Base-by-base conservation (phyloP, 2,888 invertebrate genomes). In the Auanema sp. region DNA sequence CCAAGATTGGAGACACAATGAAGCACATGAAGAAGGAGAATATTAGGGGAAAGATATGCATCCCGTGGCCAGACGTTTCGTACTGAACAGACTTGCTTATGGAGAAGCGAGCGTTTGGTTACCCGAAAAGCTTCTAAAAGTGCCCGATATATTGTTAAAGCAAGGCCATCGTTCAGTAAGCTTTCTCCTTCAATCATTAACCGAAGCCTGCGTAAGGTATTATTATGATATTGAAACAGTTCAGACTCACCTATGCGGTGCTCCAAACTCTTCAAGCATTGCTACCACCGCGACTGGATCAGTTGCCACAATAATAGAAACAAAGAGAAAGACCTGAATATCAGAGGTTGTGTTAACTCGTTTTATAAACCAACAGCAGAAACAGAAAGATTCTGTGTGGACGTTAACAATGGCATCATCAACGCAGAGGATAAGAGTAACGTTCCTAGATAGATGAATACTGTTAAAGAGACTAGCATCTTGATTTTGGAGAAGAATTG, bases 251-350 rank as follows among this genome's bases (percentile, higher is more conserved):
- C 65, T 42, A 40, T 63, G 63, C 25, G 74, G 66, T 77, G 76
- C 71, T 83, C 86, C 86, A 41, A 85, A 65, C 60, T 86, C 86
- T 67, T 85, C 83, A 4, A 87, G 82, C 51, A 86, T 78, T 4
- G 86, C 84, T 6, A 86, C 86, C 0, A 87, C 86, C 11, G 86
- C 85, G 1, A 86, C 85, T 1, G 87, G 86, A 72, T 86, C 87
- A 0, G 86, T 87, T 11, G 86, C 86, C 67, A 84, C 84, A 24
- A 86, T 78, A 23, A 86, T 85, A 2, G 84, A 75, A 0, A 86
- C 85, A 74, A 86, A 86, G 65, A 86, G 79, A 60, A 85, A 69
- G 0, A 84, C 81, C 18, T 79, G 74, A 4, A 21, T 6, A 12
- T 21, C 8, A 8, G 18, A n/a, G n/a, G 18, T 52, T 52, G 52